These are phyloP conservation scores for Diadumene lineata DNA, from an alignment of 92 coral and sea anemone genomes.

Conservation along the genomic window DNA sequence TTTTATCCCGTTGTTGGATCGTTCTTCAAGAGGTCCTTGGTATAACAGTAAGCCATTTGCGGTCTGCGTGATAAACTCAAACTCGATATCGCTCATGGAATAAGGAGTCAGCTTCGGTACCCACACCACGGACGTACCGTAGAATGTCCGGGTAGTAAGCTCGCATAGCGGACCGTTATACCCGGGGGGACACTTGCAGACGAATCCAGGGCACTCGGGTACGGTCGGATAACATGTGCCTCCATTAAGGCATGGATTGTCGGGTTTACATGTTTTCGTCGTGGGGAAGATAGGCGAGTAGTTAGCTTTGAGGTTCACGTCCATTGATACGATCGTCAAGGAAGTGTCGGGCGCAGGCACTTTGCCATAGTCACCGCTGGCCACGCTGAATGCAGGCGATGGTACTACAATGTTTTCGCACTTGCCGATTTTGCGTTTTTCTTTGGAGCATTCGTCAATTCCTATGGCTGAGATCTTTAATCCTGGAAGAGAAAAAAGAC, in stretches of 20 bases:
- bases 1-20: conserved; percentile 64
- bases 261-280: conserved; percentile 35
- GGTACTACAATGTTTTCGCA: conserved; percentile 67
- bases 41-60: conserved; percentile 62
- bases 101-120: conserved; percentile 63
- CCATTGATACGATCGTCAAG: conserved; percentile 79
- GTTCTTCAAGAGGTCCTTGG: conserved; percentile 68
- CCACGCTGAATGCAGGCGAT: conserved; percentile 68
- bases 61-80: conserved; percentile 61
- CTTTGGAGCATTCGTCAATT: conserved; percentile 86
- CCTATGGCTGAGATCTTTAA: conserved; percentile 74
- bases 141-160: conserved; percentile 67
- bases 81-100: conserved; percentile 59
- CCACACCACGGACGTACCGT: conserved; percentile 72
- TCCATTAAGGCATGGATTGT: conserved; percentile 70
- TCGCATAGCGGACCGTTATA: conserved; percentile 78
- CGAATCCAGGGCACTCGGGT: conserved; percentile 71
- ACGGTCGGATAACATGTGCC: conserved; percentile 75
- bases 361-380: conserved; percentile 89
- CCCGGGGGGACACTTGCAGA: conserved; percentile 63
- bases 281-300: conserved; percentile 57
- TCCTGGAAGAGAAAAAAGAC: conserved; percentile 20
- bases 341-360: conserved; percentile 72
- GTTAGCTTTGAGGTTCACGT: conserved; percentile 52
- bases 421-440: conserved; percentile 69